phyloP scores from a whole-genome alignment of 37 sponge, comb jelly and placozoan genomes.

The Geodia barretti region DNA sequence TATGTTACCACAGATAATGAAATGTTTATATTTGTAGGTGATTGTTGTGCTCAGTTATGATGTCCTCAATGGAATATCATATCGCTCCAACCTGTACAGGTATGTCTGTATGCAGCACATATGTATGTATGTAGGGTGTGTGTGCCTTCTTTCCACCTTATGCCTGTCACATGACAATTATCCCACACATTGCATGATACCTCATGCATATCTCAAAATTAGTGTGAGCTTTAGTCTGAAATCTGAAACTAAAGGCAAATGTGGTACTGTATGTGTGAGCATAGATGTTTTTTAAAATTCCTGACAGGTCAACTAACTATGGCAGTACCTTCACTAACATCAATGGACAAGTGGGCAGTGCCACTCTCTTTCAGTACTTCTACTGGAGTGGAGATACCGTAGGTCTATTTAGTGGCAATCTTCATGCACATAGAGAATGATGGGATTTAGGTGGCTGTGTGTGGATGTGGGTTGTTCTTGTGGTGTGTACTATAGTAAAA shows the following conservation, averaged over 20 bases:
- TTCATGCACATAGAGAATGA: background rate
- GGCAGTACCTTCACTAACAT: constrained; percentile 41
- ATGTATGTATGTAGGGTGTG: background rate
- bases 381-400: constrained; percentile 6
- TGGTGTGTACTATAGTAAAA: no score
- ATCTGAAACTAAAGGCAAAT: no score
- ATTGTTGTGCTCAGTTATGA: background rate
- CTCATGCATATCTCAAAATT: background rate
- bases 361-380: constrained; percentile 17
- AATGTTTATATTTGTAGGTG: background rate
- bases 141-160: background rate
- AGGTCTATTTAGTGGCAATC: background rate
- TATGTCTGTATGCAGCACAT: background rate
- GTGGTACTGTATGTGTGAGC: background rate
- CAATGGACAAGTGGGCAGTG: background rate
- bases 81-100: constrained; percentile 18
- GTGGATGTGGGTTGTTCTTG: background rate
- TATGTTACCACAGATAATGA: background rate
- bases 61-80: background rate
- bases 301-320: constrained; percentile 52
- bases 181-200: no score
- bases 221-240: background rate
- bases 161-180: background rate
- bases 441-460: background rate
- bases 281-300: no score